phyloP scores from a whole-genome alignment of 2,113 vertebrate genomes.

The Pan paniscus region DNA sequence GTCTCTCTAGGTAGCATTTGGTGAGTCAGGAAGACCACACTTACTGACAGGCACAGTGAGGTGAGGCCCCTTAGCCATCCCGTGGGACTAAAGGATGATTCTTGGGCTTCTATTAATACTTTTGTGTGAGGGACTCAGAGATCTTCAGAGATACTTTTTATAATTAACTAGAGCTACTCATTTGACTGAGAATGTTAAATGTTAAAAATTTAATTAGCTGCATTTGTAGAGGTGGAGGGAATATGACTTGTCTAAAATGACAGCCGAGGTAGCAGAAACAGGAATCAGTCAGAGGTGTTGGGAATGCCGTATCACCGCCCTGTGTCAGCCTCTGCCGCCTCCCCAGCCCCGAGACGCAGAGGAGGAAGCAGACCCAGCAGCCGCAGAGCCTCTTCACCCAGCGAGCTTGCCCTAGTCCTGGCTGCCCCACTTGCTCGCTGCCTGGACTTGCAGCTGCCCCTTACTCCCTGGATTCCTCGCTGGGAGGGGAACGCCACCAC shows the following conservation, averaged over 20 bases:
- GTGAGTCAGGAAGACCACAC: background rate
- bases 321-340: background rate
- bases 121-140: background rate
- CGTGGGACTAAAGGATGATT: background rate
- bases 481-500: no score
- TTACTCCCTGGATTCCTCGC: background rate
- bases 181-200: background rate
- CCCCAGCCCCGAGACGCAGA: background rate
- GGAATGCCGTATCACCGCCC: fast-evolving
- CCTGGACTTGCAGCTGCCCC: background rate
- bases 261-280: background rate
- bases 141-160: background rate
- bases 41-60: background rate
- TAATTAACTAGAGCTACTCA: background rate
- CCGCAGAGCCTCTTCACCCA: background rate
- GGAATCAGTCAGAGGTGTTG: background rate
- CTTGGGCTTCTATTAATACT: background rate
- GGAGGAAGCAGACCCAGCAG: background rate
- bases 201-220: background rate
- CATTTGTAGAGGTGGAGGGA: background rate
- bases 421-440: background rate
- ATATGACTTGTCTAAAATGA: background rate
- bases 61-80: background rate
- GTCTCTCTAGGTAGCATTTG: fast-evolving
- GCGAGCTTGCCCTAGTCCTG: background rate